Base-by-base conservation (phyloP, 2,888 invertebrate genomes). In the Eulithis testata region DNA sequence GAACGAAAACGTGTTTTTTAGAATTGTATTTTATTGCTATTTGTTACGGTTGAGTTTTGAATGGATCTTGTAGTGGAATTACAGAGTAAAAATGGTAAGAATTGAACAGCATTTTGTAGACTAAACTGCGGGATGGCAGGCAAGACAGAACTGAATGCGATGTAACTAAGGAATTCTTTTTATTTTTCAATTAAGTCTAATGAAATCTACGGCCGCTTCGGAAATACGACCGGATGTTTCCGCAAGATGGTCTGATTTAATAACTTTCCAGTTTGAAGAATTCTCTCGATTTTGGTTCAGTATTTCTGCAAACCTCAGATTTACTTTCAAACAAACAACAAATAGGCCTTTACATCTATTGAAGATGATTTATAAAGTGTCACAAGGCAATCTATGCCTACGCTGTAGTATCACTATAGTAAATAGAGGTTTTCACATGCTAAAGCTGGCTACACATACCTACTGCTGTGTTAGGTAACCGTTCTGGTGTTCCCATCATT, bases 161-260 rank as follows among this genome's bases (percentile, higher is more conserved):
- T 83, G 85, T 86, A 84, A 86, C 87, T 88, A 84, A 82, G 78
- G 84, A 84, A 87, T 86, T 83, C 84, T 84, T 87, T 84, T 86
- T 85, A 86, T 86, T 88, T 87, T 86, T 87, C 86, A 88, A 88
- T 88, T 87, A 87, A 82, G 77, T 85, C 78, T 84, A 87, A 86
- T 88, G 87, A 85, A 88, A 87, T 83, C 79, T 82, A 83, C 73
- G 72, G 75, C 69, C 53, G 53, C 68, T 74, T 69, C 68, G 68
- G 72, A 72, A 74, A 57, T 65, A 61, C 63, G 68, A 70, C 65
- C 64, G 73, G 74, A 76, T 75, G 74, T 77, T 78, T 77, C 70
- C 64, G 72, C 59, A 49, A 60, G 63, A 60, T 40, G 64, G 62
- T 67, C 68, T 70, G 69, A 69, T 71, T 70, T 66, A 58, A 70